These are phyloP conservation scores for Epizoanthus illoricatus DNA, from an alignment of 92 coral and sea anemone genomes.

Conservation along the genomic window DNA sequence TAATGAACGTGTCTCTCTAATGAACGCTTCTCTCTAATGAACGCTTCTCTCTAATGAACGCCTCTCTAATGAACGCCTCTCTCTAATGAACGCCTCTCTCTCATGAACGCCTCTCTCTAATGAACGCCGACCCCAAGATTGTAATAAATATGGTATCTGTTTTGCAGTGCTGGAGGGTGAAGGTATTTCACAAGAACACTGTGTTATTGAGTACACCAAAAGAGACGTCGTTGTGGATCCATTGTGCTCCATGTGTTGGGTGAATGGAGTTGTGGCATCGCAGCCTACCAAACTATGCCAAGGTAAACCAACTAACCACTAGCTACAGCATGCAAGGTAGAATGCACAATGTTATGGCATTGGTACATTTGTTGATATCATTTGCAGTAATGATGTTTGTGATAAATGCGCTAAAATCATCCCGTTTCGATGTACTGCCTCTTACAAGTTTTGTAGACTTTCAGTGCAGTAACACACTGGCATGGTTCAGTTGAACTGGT, in stretches of 20 bases:
- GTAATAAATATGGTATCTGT: not conserved
- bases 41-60: too few relatives aligned
- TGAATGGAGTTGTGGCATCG: slow-evolving; percentile 71
- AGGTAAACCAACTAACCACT: slow-evolving; percentile 52
- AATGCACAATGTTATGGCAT: not conserved
- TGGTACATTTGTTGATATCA: not conserved
- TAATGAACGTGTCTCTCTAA: too few relatives aligned
- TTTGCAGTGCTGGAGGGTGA: slow-evolving; percentile 82
- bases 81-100: too few relatives aligned
- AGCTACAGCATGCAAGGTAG: not conserved
- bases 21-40: too few relatives aligned
- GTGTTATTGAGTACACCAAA: slow-evolving; percentile 73
- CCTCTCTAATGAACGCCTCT: too few relatives aligned
- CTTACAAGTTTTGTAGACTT: too few relatives aligned
- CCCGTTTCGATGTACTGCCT: too few relatives aligned
- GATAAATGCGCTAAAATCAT: too few relatives aligned
- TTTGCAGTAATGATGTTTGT: not conserved
- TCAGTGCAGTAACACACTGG: too few relatives aligned
- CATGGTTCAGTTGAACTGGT: too few relatives aligned
- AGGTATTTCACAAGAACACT: slow-evolving; percentile 84
- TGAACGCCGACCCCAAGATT: too few relatives aligned
- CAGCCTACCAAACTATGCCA: slow-evolving; percentile 86
- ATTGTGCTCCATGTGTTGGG: slow-evolving; percentile 71
- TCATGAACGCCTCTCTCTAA: too few relatives aligned
- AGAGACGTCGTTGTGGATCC: slow-evolving; percentile 80